Evolutionary conservation across 2,797 vertebrate species (phyloP).

Genomic region (Hylomyscus alleni): DNA sequence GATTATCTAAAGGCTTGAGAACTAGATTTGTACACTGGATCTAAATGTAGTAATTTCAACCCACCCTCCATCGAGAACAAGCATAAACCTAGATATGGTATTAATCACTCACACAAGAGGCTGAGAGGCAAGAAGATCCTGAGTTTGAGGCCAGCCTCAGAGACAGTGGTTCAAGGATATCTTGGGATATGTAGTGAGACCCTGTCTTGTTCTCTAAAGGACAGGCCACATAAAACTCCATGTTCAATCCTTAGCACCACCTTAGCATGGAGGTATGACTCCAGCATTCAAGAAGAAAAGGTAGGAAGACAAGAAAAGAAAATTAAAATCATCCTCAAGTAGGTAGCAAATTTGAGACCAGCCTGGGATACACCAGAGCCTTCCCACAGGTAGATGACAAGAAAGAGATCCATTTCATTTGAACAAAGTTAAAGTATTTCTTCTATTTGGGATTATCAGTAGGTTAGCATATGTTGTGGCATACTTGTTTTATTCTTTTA

Average conservation of each 20-base stretch:
- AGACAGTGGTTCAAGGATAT: background rate
- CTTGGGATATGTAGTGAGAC: background rate
- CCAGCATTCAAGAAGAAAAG: background rate
- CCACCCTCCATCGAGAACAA: constrained; percentile 5
- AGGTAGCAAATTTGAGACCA: background rate
- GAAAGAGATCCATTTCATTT: constrained; percentile 53
- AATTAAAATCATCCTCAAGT: background rate
- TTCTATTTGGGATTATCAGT: constrained; percentile 31
- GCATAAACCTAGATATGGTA: background rate
- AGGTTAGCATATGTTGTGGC: constrained; percentile 42
- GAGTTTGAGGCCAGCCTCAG: background rate
- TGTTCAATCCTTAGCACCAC: background rate
- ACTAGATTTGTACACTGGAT: constrained; percentile 5
- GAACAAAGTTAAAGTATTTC: constrained; percentile 58
- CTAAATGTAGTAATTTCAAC: constrained; percentile 19
- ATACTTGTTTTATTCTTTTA: constrained; percentile 56
- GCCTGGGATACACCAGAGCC: background rate
- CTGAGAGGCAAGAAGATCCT: background rate
- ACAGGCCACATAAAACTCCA: background rate
- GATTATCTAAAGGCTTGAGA: constrained; percentile 1
- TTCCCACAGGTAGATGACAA: background rate
- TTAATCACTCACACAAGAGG: background rate
- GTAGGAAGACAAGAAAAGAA: background rate
- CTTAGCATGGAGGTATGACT: background rate
- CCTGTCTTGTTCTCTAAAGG: background rate